Percentiles rank a stretch among this genome's conserved stretches.
Conservation (phyloP, 2,113 vertebrate genomes). For the Myxocyprinus asiaticus region DNA sequence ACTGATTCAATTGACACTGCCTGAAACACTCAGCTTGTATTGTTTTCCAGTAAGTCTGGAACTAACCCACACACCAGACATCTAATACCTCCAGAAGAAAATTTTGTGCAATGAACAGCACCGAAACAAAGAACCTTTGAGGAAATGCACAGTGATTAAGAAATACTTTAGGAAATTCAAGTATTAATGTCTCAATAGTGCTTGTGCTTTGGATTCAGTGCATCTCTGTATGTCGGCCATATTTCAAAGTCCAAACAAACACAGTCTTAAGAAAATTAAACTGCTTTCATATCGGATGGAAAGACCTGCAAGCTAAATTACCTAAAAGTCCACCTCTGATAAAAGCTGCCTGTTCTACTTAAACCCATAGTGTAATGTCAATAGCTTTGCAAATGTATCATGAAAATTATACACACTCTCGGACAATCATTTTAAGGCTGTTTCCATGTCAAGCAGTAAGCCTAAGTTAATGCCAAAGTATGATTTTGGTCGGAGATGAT, state of each 20-base stretch:
- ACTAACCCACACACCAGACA: slow-evolving; percentile 5
- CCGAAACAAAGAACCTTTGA: slow-evolving; percentile 46
- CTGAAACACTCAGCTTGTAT: not conserved
- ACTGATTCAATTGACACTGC: not conserved
- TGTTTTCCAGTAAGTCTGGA: not conserved
- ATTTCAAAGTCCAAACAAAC: slow-evolving; percentile 11
- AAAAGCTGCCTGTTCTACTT: slow-evolving; percentile 4
- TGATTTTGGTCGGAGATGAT: too few species aligned
- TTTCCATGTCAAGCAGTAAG: too few species aligned
- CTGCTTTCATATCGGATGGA: slow-evolving; percentile 3
- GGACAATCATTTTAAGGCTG: too few species aligned
- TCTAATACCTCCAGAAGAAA: slow-evolving; percentile 16
- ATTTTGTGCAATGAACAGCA: slow-evolving; percentile 25
- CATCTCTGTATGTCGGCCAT: not conserved
- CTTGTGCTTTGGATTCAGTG: slow-evolving; percentile 7
- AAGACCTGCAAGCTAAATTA: not conserved
- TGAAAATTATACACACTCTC: too few species aligned
- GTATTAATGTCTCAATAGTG: slow-evolving; percentile 39
- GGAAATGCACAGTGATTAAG: slow-evolving; percentile 44
- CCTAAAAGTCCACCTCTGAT: slow-evolving; percentile 4
- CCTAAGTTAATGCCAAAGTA: too few species aligned
- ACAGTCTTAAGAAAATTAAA: not conserved
- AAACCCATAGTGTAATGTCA: too few species aligned
- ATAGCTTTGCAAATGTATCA: too few species aligned
- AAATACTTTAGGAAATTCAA: slow-evolving; percentile 50